Conservation (phyloP, 2,888 invertebrate genomes). For the Tiphia femorata region DNA sequence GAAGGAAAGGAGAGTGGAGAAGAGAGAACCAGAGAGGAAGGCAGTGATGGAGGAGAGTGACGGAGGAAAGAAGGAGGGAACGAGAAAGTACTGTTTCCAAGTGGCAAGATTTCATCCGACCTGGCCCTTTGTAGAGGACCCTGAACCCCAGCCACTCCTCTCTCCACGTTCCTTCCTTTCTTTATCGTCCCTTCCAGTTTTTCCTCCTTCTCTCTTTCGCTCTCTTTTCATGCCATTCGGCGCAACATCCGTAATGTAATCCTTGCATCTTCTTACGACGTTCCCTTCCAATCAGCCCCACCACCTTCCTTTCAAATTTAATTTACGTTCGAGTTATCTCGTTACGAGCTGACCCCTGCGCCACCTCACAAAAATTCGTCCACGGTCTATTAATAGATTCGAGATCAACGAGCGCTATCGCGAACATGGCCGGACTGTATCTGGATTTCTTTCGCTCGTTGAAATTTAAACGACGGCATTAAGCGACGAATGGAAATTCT, state of each 20-base stretch:
- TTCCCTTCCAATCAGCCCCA: no score
- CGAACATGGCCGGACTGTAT: no score
- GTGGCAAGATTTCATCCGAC: conserved; percentile 32
- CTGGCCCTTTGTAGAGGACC: conserved; percentile 21
- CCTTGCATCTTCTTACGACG: no score
- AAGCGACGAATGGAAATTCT: no score
- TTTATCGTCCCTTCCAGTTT: background rate
- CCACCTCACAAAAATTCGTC: no score
- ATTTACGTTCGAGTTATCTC: no score
- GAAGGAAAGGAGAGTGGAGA: background rate
- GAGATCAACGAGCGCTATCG: no score
- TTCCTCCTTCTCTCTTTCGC: background rate
- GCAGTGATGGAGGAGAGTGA: background rate
- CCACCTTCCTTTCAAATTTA: no score
- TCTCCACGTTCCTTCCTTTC: background rate
- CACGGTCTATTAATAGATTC: no score
- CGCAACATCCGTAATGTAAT: conserved; percentile 23
- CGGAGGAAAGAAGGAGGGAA: background rate
- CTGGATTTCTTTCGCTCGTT: no score
- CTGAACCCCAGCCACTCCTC: conserved; percentile 10
- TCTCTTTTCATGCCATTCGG: background rate
- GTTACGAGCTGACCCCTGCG: no score
- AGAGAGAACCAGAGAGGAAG: background rate
- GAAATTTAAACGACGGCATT: no score
- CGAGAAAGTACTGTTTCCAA: conserved; percentile 33